Evolutionary conservation across 37 sponge, comb jelly and placozoan species (phyloP), one percentile per base, ranked within the genome.

Genomic region (Bolinopsis microptera): DNA sequence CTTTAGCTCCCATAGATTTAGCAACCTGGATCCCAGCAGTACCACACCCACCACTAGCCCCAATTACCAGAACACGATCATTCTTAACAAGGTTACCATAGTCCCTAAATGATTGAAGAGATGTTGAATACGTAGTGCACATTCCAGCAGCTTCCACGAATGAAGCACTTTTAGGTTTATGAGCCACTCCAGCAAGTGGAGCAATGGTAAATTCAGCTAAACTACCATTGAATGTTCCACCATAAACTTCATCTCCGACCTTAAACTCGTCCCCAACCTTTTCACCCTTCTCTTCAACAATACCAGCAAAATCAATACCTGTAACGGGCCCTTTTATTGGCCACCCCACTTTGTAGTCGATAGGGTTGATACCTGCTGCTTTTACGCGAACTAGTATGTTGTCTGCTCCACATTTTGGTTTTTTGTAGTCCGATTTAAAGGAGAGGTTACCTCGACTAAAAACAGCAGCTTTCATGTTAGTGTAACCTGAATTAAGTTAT

Each of bases 221-320:
- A 41, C 90, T 86, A 5, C 90, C 90, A 41, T 5, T 41, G 1
- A 1, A 1, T 13, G 61, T 27, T 3, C 31, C 40, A 18, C 90
- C 90, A 40, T 41, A 86, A 1, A 86, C 90, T 86, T 86, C 90
- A 40, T 86, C 48, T n/a, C 90, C 90, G 3, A 86, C 48, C 39
- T 86, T 23, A 86, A 27, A 86, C n/a, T 35, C 8, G 3, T 9
- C 27, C 0, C 23, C 28, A 0, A 86, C 90, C 22, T 40, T 86
- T 1, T 27, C 16, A 3, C 90, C 90, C 34, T 36, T 41, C 24
- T 86, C 90, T 26, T 34, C 61, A 5, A 86, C 35, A 9, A 86
- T 30, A 0, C 90, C 90, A 86, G 90, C 40, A 86, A 86, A 39
- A 41, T 86, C 90, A n/a, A 86, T 41, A 0, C 90, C 90, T 3